Conservation (phyloP, 1,140 invertebrate genomes). For the Drosophila neocordata region DNA sequence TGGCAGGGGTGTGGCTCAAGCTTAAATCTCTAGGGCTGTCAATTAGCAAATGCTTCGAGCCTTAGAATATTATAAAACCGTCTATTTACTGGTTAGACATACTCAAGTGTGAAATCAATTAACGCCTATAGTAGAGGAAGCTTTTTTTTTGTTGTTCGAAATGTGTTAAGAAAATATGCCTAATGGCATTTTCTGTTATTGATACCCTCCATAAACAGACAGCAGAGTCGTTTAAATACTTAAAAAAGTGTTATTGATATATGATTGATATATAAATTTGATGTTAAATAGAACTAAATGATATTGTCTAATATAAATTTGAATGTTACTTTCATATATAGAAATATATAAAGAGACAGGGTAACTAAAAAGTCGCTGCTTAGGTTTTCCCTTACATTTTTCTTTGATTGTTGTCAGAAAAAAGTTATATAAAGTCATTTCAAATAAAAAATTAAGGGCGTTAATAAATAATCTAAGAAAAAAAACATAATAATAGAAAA, state of each 20-base stretch:
- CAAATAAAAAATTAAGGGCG: constrained; percentile 2
- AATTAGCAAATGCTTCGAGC: neutral
- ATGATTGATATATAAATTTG: too few relatives aligned
- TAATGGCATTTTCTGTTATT: neutral
- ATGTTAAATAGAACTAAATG: too few relatives aligned
- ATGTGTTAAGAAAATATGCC: neutral
- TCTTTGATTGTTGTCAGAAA: neutral
- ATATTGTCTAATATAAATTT: too few relatives aligned
- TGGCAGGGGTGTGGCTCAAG: neutral
- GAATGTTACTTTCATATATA: too few relatives aligned
- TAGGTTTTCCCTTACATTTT: neutral
- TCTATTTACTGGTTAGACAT: constrained; percentile 1
- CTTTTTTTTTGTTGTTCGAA: too few relatives aligned
- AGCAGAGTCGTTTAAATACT: neutral
- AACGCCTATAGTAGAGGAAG: constrained; percentile 1
- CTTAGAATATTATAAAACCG: constrained; percentile 8
- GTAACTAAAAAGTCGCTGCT: neutral
- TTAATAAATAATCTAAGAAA: neutral
- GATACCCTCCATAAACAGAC: neutral
- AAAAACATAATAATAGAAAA: neutral
- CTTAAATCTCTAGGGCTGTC: constrained; percentile 3
- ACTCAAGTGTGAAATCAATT: constrained; percentile 9
- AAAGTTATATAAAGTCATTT: neutral
- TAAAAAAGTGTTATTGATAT: neutral
- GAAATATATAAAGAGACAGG: too few relatives aligned